Conservation (phyloP, 2,888 invertebrate genomes). For the Aelia acuminata region DNA sequence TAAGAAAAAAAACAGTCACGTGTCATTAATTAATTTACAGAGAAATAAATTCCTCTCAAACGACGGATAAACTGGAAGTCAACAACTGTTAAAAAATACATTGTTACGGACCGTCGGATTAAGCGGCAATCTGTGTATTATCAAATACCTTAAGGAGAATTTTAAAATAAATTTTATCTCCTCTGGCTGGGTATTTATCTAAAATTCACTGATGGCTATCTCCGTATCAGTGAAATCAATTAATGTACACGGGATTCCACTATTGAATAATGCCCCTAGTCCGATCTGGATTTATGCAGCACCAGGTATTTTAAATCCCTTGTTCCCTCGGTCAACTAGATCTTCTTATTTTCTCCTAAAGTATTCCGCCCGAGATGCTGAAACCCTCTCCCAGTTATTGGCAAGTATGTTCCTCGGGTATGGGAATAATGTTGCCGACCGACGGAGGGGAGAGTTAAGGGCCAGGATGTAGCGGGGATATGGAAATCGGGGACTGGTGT, state of each 20-base stretch:
- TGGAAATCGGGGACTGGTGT: neutral
- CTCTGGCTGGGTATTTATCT: neutral
- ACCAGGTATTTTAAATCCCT: neutral
- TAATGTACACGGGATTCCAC: neutral
- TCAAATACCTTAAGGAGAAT: too few species aligned
- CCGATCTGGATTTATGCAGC: neutral
- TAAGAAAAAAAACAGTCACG: too few species aligned
- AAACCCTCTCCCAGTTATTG: neutral
- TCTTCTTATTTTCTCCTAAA: constrained; percentile 10
- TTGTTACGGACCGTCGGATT: too few species aligned
- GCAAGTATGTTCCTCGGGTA: neutral
- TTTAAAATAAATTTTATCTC: neutral
- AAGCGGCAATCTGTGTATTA: too few species aligned
- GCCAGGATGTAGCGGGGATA: neutral
- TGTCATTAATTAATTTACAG: too few species aligned
- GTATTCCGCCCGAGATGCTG: neutral
- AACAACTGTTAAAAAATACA: too few species aligned
- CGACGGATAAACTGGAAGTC: too few species aligned
- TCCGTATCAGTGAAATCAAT: neutral
- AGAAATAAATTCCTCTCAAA: too few species aligned
- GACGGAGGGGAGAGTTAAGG: neutral
- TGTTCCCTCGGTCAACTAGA: neutral
- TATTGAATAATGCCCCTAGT: neutral
- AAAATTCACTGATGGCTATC: neutral
- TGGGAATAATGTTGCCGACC: neutral